These are phyloP conservation scores for Drosophila kuntzei DNA, from an alignment of 2,888 invertebrate genomes.

Conservation along the genomic window DNA sequence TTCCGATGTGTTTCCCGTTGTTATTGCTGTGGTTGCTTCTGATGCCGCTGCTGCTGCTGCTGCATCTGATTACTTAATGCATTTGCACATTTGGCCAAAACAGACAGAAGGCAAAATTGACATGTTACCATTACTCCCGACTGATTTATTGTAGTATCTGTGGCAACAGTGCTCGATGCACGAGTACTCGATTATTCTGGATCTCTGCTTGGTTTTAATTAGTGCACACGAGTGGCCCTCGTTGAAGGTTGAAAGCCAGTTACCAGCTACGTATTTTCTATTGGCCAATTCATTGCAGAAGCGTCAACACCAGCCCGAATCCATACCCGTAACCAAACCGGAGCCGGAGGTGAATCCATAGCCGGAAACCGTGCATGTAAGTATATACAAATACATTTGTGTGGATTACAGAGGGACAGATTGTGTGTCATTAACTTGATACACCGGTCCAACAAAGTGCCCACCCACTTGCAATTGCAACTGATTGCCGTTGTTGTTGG, in stretches of 20 bases:
- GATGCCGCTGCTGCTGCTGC: constrained; percentile 47
- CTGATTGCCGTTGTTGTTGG: constrained; percentile 18
- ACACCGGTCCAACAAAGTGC: constrained; percentile 39
- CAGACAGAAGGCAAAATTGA: constrained; percentile 52
- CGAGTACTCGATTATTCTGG: constrained; percentile 53
- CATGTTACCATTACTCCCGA: constrained; percentile 49
- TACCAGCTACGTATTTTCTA: constrained; percentile 61
- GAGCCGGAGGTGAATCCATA: constrained; percentile 11
- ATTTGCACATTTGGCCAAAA: constrained; percentile 61
- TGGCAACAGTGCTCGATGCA: constrained; percentile 35
- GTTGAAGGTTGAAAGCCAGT: constrained; percentile 27
- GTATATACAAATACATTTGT: constrained; percentile 32
- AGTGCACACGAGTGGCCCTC: constrained; percentile 71
- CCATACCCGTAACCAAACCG: background rate
- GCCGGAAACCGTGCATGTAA: constrained; percentile 36
- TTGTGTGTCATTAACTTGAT: constrained; percentile 75
- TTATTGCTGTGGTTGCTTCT: constrained; percentile 21
- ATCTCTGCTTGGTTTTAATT: constrained; percentile 80
- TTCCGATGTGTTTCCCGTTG: constrained; percentile 45
- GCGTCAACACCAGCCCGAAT: constrained; percentile 50
- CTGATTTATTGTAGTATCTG: constrained; percentile 68
- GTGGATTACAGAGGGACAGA: constrained; percentile 52
- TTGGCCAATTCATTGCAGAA: constrained; percentile 82
- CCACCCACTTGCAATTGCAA: constrained; percentile 49
- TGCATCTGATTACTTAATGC: constrained; percentile 77